These are phyloP conservation scores for Drosophila emarginata DNA, from an alignment of 2,888 invertebrate species.

Conservation along the genomic window DNA sequence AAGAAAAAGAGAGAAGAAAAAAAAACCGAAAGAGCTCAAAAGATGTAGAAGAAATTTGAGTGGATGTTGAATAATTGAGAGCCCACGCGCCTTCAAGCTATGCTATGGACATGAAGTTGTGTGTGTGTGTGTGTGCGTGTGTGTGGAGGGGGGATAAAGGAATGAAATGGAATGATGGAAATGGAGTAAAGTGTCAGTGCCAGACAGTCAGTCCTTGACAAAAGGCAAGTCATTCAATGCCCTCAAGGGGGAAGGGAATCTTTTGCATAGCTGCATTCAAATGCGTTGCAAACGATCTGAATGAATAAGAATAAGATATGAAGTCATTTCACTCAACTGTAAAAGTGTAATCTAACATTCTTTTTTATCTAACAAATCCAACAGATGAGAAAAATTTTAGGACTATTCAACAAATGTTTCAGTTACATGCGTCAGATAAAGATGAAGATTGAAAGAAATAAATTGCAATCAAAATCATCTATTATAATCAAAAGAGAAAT, in stretches of 20 bases:
- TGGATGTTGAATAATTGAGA: constrained; percentile 36
- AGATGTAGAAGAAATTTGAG: constrained; percentile 4
- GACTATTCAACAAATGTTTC: background rate
- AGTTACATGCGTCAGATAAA: too few species aligned
- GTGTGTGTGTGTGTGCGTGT: too few species aligned
- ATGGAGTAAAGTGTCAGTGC: constrained; percentile 4
- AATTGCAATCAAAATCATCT: too few species aligned
- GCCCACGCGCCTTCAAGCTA: constrained; percentile 8
- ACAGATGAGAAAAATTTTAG: background rate
- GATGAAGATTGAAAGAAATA: too few species aligned
- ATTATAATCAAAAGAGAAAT: too few species aligned
- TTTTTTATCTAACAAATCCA: background rate
- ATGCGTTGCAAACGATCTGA: background rate
- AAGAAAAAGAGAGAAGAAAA: background rate
- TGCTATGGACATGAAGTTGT: background rate
- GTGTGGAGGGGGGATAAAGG: background rate
- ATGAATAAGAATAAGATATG: background rate
- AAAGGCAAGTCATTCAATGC: background rate
- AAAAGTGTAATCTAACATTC: background rate
- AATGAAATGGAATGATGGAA: background rate
- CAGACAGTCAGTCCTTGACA: constrained; percentile 1
- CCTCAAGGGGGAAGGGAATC: background rate
- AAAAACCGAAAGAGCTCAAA: background rate
- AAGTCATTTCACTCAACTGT: background rate
- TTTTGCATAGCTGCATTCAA: constrained; percentile 4